These are phyloP conservation scores for Trachelus tabidus DNA, from an alignment of 2,888 invertebrate genomes.

Conservation along the genomic window DNA sequence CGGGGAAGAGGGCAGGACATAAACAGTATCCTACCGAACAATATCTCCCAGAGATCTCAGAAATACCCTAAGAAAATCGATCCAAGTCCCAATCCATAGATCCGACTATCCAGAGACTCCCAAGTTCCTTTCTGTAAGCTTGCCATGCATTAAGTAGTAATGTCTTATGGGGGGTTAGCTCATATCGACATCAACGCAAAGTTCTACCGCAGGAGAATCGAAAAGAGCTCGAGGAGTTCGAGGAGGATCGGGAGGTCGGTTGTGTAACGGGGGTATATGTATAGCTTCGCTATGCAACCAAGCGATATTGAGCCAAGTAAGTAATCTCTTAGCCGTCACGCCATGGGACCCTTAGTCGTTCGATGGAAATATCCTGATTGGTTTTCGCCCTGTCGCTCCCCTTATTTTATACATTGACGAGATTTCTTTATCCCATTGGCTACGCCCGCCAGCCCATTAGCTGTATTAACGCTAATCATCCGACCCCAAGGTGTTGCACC, in stretches of 20 bases:
- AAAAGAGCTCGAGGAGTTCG: neutral
- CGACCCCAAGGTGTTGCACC: neutral
- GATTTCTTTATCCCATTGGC: slow-evolving; percentile 19
- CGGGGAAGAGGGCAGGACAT: too few relatives aligned
- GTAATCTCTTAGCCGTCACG: slow-evolving; percentile 63
- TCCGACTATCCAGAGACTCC: neutral
- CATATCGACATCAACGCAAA: too few relatives aligned
- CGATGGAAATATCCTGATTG: slow-evolving; percentile 54
- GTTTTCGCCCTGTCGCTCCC: slow-evolving; percentile 47
- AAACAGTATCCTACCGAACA: neutral
- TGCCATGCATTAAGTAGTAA: too few relatives aligned
- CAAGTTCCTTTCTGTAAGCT: neutral
- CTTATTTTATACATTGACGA: slow-evolving; percentile 7
- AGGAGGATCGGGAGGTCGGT: neutral
- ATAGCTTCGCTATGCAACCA: slow-evolving; percentile 24
- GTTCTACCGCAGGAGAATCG: neutral
- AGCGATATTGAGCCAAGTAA: slow-evolving; percentile 57
- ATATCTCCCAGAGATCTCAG: neutral
- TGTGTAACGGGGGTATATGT: neutral
- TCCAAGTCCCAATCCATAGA: neutral
- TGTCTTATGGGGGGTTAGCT: too few relatives aligned
- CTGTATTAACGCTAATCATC: slow-evolving; percentile 10
- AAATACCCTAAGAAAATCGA: neutral
- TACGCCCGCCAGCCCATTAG: slow-evolving; percentile 6
- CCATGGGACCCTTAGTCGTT: slow-evolving; percentile 42